Percentiles rank a stretch among this genome's conserved stretches.
phyloP scores from a whole-genome alignment of 2,888 invertebrate species.

The Leptarthrus brevirostris region DNA sequence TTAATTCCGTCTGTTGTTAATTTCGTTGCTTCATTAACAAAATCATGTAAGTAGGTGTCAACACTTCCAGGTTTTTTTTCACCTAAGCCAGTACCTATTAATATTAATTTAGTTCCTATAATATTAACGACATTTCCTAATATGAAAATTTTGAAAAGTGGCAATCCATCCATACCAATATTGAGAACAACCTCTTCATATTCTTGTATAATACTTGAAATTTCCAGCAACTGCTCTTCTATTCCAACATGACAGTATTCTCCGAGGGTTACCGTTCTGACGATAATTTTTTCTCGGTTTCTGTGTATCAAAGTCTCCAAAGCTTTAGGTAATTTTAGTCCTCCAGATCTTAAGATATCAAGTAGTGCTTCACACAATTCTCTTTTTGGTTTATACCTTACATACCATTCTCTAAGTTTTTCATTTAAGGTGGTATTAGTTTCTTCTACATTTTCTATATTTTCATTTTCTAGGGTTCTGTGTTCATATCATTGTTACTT shows the following conservation, averaged over 20 bases:
- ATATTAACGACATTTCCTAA: constrained; percentile 20
- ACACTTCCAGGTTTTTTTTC: constrained; percentile 17
- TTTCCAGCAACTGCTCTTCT: constrained; percentile 41
- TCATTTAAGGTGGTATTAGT: too few relatives aligned
- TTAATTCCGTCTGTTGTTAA: not conserved
- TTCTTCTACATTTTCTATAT: too few relatives aligned
- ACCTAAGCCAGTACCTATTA: constrained; percentile 14
- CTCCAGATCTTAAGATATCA: too few relatives aligned
- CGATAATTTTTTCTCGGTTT: not conserved
- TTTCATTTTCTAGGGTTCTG: too few relatives aligned
- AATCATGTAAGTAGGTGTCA: constrained; percentile 18
- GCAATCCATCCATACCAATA: constrained; percentile 28
- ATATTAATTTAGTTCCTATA: not conserved
- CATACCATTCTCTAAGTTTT: too few relatives aligned
- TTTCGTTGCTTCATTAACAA: constrained; percentile 7
- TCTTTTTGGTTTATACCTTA: too few relatives aligned
- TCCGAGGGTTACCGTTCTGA: constrained; percentile 11
- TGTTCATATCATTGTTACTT: too few relatives aligned
- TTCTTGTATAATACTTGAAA: not conserved
- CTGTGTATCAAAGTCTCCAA: too few relatives aligned
- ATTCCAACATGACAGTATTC: constrained; percentile 13
- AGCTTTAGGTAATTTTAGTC: too few relatives aligned
- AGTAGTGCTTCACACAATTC: too few relatives aligned
- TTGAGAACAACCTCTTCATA: not conserved
- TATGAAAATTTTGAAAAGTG: constrained; percentile 33